These are phyloP conservation scores for Abrostola tripartita DNA, from an alignment of 2,888 invertebrate species.

Conservation along the genomic window DNA sequence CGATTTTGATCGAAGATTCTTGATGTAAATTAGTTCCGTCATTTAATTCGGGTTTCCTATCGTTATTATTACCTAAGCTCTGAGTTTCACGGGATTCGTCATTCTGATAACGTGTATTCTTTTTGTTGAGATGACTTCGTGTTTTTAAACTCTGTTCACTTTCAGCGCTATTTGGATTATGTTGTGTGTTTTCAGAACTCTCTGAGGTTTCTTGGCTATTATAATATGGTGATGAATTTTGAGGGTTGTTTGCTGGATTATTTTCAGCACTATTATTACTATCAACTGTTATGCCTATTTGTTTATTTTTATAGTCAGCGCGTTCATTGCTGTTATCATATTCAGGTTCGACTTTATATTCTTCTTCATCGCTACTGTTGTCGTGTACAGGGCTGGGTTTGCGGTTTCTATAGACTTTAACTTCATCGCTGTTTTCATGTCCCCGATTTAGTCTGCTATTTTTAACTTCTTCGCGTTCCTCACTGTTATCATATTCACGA, in stretches of 20 bases:
- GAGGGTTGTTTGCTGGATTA: slow-evolving; percentile 14
- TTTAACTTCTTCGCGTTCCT: slow-evolving; percentile 29
- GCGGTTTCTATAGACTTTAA: slow-evolving; percentile 34
- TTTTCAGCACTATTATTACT: slow-evolving; percentile 39
- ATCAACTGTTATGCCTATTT: slow-evolving; percentile 7
- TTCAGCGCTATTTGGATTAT: slow-evolving; percentile 27
- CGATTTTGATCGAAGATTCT: slow-evolving; percentile 46
- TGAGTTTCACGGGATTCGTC: slow-evolving; percentile 16
- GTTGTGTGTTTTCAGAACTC: slow-evolving; percentile 27
- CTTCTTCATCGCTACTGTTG: slow-evolving; percentile 4
- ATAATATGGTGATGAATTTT: slow-evolving; percentile 19
- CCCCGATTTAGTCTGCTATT: slow-evolving; percentile 30
- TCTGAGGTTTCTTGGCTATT: slow-evolving; percentile 29
- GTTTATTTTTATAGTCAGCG: slow-evolving; percentile 17
- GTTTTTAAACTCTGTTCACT: slow-evolving; percentile 40
- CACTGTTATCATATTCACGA: no score
- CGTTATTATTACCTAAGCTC: slow-evolving; percentile 3
- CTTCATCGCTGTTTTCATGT: slow-evolving; percentile 54
- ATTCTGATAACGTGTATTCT: slow-evolving; percentile 42
- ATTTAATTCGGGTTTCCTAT: slow-evolving; percentile 20
- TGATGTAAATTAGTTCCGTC: background rate
- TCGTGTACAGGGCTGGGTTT: slow-evolving; percentile 22
- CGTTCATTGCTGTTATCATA: slow-evolving; percentile 36
- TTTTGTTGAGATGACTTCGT: slow-evolving; percentile 17
- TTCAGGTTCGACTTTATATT: background rate